Evolutionary conservation across 30 jellyfish, hydroid and myxozoan species (phyloP), one percentile per base, ranked within the genome.

Genomic region (Aurelia aurita): DNA sequence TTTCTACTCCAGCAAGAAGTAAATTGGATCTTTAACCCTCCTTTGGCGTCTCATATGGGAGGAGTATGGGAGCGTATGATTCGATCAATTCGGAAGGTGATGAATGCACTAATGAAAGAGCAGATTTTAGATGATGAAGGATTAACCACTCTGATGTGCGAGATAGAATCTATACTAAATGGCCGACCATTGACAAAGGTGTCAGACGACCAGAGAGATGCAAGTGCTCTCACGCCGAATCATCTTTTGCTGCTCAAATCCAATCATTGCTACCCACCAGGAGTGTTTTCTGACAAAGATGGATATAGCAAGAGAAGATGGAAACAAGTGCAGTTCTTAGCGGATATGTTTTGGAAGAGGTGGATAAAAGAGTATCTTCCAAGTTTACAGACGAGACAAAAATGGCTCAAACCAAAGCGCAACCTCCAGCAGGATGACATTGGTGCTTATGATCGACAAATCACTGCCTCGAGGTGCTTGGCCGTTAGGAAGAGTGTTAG

Each of bases 21-120:
- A 45, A 46, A 49, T 2, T 88, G 97, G 97, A 34, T 19, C 1
- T 78, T 78, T 65, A 68, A 79, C 61, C 97, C 97, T 11, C 97
- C 97, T 28, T 39, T 35, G 10, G 84, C 92, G 3, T 54, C 75
- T 1, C 93, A 88, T 46, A 67, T 74, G 84, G 97, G 88, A 14
- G 97, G 97, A 15, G 92, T 79, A 0, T 88, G 89, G 92, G 97
- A 88, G 54, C 85, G 92, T 11, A 44, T 69, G n/a, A 88, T 88
- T 1, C 72, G 93, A 23, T 32, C 85, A 31, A 62, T 79, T 18
- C 69, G 93, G 64, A 79, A 59, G 65, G 44, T 63, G 26, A 61
- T 80, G 62, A 29, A 35, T 13, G 85, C 86, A 1, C 10, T 80
- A 0, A 34, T 89, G 16, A 51, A 53, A 8, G 71, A 69, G 67